Evolutionary conservation across 2,113 vertebrate genomes (phyloP).

Genomic region (Siniperca chuatsi): DNA sequence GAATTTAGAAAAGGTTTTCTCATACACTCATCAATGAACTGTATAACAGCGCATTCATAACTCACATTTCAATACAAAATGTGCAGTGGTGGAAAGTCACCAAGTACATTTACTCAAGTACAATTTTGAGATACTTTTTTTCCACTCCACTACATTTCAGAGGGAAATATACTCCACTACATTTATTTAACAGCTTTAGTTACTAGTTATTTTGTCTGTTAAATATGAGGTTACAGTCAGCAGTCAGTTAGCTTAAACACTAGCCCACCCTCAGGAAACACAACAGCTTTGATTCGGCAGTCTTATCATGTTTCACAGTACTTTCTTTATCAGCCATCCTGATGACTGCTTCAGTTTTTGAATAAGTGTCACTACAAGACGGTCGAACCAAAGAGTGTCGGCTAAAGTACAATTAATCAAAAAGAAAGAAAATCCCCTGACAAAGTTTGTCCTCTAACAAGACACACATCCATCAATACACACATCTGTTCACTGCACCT

Average conservation of each 20-base stretch:
- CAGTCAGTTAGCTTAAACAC: no score
- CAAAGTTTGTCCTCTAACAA: background rate
- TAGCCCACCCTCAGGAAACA: no score
- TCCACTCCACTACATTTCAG: no score
- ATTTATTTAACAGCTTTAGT: background rate
- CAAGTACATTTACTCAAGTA: background rate
- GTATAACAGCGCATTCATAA: background rate
- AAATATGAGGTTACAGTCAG: no score
- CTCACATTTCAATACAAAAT: background rate
- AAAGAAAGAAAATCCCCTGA: slow-evolving; percentile 6
- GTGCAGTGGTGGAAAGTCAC: background rate
- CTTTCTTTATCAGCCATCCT: background rate
- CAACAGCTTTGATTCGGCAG: background rate
- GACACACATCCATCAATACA: background rate
- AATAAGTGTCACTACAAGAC: background rate
- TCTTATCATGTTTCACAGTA: background rate
- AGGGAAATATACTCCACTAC: no score
- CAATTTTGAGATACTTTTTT: no score
- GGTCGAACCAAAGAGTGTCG: background rate
- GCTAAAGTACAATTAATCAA: slow-evolving; percentile 16
- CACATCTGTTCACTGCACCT: background rate
- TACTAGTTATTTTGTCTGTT: background rate
- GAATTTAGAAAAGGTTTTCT: background rate
- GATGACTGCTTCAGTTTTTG: background rate
- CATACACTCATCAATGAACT: background rate